Base-by-base conservation (phyloP, 2,797 vertebrate genomes). In the Lacerta bilineata region DNA sequence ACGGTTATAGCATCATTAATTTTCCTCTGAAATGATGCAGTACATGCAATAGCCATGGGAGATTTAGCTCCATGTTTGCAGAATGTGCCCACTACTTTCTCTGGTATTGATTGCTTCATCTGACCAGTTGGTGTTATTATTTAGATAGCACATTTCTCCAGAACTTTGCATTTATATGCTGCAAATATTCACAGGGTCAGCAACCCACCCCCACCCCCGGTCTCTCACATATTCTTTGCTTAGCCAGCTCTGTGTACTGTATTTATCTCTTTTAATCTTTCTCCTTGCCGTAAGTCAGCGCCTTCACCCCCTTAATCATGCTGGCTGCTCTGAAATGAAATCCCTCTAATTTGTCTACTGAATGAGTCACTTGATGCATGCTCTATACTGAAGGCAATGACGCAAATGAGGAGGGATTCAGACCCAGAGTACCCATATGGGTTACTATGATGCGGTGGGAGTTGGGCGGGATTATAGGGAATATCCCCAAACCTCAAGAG, bases 231-330 rank as follows among this genome's bases (percentile, higher is more conserved):
- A 80, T 87, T 87, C 64, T 64, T 72, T 85, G 46, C 39, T 79
- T 89, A 87, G 33, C 78, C 81, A 79, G 74, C 59, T 27, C 46
- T 55, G 13, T n/a, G 10, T 80, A 43, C 83, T 66, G 5, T 75
- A 85, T 84, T 87, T 8, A 78, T 86, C 17, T 86, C 83, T 80
- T 72, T 83, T 90, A 93, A 85, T 46, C n/a, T 90, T 20, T 89
- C 36, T 84, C 85, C 13, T 23, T 71, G 84, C 5, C 8, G 10
- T 59, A 68, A 29, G 2, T 69, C 23, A 61, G 77, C 23, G 41
- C 80, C 36, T 90, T 72, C 76, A 87, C 64, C 23, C 46, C 59
- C 71, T 89, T 91, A 83, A 81, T 87, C 46, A 29, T 59, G 27
- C 36, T 18, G 36, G 13, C 79, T 88, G 46, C 46, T 88, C 69